Evolutionary conservation across 2,797 vertebrate genomes (phyloP).

Genomic region (Leptatherina wallacei): DNA sequence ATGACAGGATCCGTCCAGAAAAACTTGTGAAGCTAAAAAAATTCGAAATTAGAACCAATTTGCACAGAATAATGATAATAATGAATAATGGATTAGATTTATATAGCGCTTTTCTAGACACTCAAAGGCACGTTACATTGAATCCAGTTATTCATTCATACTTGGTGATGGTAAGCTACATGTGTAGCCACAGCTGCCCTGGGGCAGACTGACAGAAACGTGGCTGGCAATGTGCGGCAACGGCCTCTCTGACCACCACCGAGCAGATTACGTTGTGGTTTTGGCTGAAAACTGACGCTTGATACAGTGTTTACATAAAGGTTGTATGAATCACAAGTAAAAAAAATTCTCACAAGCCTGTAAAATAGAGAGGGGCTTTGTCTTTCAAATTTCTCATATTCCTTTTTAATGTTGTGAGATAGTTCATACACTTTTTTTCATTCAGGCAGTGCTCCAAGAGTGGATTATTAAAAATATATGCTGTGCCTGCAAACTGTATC

Average conservation of each 20-base stretch:
- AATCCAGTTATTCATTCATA: no score
- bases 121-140: no score
- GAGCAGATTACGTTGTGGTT: neutral
- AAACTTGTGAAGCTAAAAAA: neutral
- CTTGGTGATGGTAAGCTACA: no score
- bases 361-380: no score
- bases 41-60: neutral
- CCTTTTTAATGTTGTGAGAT: neutral
- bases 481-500: neutral
- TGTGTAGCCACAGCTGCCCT: no score
- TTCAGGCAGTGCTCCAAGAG: neutral
- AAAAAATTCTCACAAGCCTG: no score
- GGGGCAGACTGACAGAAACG: no score
- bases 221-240: no score
- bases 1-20: neutral
- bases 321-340: neutral
- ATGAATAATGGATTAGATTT: no score
- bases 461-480: neutral
- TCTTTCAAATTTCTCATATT: neutral
- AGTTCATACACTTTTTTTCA: conserved; percentile 12
- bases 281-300: neutral
- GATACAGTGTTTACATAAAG: neutral
- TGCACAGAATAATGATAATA: neutral
- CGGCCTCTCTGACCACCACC: no score
- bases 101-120: no score